Evolutionary conservation across 2,888 invertebrate species (phyloP), one percentile per base, ranked within the genome.

Genomic region (Mechanitis messenoides): DNA sequence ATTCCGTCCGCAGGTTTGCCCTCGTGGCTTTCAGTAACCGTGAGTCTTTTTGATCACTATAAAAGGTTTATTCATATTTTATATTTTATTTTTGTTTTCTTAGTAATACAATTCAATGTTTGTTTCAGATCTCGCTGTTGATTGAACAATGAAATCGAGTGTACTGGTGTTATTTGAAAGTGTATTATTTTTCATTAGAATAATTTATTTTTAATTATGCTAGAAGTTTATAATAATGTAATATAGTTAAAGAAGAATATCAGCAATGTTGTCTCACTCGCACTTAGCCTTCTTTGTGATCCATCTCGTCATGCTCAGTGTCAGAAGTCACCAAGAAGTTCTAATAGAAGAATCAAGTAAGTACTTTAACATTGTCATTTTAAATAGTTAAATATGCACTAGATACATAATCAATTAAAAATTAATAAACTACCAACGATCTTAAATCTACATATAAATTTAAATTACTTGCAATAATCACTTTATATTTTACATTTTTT

Each of bases 331-430:
- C 60, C 87, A 87, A 69, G 87, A 88, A 69, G 83, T 85, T 38
- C 78, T 88, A 5, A 82, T 88, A 55, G 87, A 88, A 67, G 87
- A 88, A 71, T 85, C 87, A 80, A 78, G 87, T 88, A 58, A 81
- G 86, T 79, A 61, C 2, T 55, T 63, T 53, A 54, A 55, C 9
- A 56, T 3, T 57, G 45, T 33, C n/a, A 59, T 56, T 47, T 33
- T 45, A 50, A 33, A 35, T 35, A 35, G 35, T 35, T 5, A 5
- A 35, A 35, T 35, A 6, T 35, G 6, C 35, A 35, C 35, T 35
- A 35, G 35, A 5, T 35, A 5, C 3, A 35, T 35, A 6, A 35
- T 5, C 35, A 35, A 5, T 35, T 2, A 35, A 35, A 35, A 35
- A 35, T 35, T 2, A 35, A 35, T 35, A 35, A 35, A 3, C 3